Evolutionary conservation across 2,113 vertebrate species (phyloP), one percentile per base, ranked within the genome.

Genomic region (Apodemus sylvaticus): DNA sequence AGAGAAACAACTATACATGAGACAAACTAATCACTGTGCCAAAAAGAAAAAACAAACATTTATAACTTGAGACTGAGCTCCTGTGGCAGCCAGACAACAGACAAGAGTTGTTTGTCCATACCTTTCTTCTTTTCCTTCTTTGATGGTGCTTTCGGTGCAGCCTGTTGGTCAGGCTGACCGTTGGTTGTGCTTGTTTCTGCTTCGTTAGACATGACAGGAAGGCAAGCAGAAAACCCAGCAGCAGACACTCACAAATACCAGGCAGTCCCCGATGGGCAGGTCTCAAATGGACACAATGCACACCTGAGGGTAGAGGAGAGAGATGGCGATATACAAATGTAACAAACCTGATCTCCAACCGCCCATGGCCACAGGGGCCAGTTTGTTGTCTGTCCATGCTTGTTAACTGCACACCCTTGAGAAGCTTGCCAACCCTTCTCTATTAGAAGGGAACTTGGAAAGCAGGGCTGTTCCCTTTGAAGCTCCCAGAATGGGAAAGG

Each of bases 41-140:
- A 42, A 91, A 85, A 45, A 87, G 10, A 45, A 66, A 31, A 64
- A 24, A 62, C 13, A 4, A 9, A 31, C n/a, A n/a, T n/a, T 22
- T 34, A 82, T 70, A 58, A 34, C 3, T 13, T 51, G 71, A 83
- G 36, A 31, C 13, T 51, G 19, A 45, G 13, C 39, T 20, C 39
- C 81, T 36, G 17, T 6, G 7, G 36, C 39, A 62, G 34, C 11
- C 20, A 42, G 64, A 22, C 16, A 85, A 68, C 20, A 42, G 66
- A 22, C 16, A 85, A 68, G 10, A 31, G n/a, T 3, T 73, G 26
- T 81, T 83, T 90, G 82, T 92, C 96, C 99, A 98, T 98, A 98
- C 99, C 99, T 98, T 99, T 99, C 98, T 99, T 99, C 93, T 99
- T 99, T 36, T 99, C 99, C 96, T 99, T 99, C 96, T 99, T 99